Base-by-base conservation (phyloP, 30 jellyfish, hydroid and myxozoan species). In the Clytia hemisphaerica region DNA sequence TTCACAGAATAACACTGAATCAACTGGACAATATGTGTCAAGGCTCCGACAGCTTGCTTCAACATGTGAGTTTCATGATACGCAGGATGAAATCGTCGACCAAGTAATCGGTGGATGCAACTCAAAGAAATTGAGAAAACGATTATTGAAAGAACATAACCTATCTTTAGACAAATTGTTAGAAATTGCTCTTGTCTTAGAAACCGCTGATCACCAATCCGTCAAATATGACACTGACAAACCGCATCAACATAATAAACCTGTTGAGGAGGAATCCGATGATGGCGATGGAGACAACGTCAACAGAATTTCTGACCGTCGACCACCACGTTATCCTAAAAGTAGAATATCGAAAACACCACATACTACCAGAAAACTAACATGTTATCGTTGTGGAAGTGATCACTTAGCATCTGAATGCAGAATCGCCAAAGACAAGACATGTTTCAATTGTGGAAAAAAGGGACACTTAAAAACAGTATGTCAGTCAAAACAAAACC, bases 91-190 rank as follows among this genome's bases (percentile, higher is more conserved):
- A 33, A 47, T 75, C 3, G 55, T 70, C 28, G 88, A 60, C 47
- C 88, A 75, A 62, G 73, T 63, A 75, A 63, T 63, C 29, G 83
- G 57, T 36, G 62, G 62, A 10, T 75, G 88, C 51, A 75, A 47
- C 14, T 49, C 82, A 36, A 61, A 75, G 37, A 78, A 67, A 51
- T 53, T 79, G 4, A 38, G 93, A 31, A 79, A 67, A 58, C 42
- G 79, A 55, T 36, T 69, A 27, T 45, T 68, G 50, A 58, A 55
- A 29, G 85, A 67, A 48, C 31, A 75, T 25, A 77, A 77, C 27
- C 92, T 66, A 2, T 49, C 83, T 19, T 26, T 54, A 5, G 66
- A 31, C 42, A 72, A 57, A 37, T 6, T 53, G 27, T 1, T 54
- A 1, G 80, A 72, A 33, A 55, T 72, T 4, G 84, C 80, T 3